Evolutionary conservation across 2,888 invertebrate genomes (phyloP), one percentile per base, ranked within the genome.

Genomic region (Volucella inflata): DNA sequence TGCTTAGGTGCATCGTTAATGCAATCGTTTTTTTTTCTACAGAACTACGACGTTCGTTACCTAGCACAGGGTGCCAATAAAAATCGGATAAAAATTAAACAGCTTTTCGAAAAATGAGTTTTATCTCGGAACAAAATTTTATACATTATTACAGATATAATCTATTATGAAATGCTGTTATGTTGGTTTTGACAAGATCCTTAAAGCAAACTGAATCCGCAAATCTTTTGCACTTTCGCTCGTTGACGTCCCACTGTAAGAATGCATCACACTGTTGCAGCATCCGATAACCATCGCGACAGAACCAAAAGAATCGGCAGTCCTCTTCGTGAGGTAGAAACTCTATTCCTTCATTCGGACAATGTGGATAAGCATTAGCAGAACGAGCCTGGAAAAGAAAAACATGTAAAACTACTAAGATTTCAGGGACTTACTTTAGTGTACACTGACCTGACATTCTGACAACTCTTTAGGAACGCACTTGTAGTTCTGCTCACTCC

Each of bases 381-480:
- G 17, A 16, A 3, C 64, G 62, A 12, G 51, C 44, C 78, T 84
- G 8, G 17, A 70, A 21, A 11, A 12, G 36, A 10, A n/a, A 55
- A 16, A 17, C 2, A 44, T 2, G 2, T 11, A 1, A 0, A 10
- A 21, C 11, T 36, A 4, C 57, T 10, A 2, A 8, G 2, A 2
- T 21, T 74, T 44, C 11, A 38, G 14, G 8, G 10, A 59, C 11
- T 9, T 10, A 2, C 38, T 14, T 8, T 17, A 4, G 21, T 64
- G 6, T 53, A 17, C 30, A 88, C 89, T 75, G 53, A 91, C 91
- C 87, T 89, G 14, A 72, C 91, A 91, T 30, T 89, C 88, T 8
- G 89, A 90, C 57, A 90, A 89, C 60, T 90, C 89, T 0, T 90
- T 89, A 76, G 88, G 90, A 85, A 91, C 91, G 76, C 91, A 91